A percentile compares a stretch with the other conserved stretches of the same genome.
phyloP scores from a whole-genome alignment of 1,140 invertebrate species.

The Mercenaria mercenaria region DNA sequence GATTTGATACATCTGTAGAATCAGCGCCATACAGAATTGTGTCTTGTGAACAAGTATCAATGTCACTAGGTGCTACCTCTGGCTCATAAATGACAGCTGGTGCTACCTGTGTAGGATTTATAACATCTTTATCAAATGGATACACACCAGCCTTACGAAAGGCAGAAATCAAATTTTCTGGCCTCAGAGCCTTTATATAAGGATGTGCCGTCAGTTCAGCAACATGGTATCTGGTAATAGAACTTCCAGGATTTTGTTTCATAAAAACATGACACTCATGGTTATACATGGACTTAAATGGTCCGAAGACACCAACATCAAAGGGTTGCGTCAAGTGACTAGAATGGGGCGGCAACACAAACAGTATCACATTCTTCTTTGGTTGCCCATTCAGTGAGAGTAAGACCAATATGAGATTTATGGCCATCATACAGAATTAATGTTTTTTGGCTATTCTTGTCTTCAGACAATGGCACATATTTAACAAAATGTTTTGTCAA shows the following conservation, averaged over 20 bases:
- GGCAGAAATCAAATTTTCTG: neutral
- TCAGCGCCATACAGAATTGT: neutral
- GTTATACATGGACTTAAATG: constrained; percentile 64
- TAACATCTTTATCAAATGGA: constrained; percentile 21
- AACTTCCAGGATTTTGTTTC: neutral
- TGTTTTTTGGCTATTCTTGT: constrained; percentile 74
- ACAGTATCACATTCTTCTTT: constrained; percentile 65
- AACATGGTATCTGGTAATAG: constrained; percentile 40
- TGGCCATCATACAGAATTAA: constrained; percentile 86
- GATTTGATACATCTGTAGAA: neutral
- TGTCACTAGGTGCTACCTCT: neutral
- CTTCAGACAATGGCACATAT: constrained; percentile 67
- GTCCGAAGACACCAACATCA: constrained; percentile 68
- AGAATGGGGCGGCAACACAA: constrained; percentile 73
- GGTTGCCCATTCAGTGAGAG: constrained; percentile 59
- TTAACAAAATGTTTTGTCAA: constrained; percentile 85
- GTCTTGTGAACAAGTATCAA: neutral
- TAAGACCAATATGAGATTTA: constrained; percentile 67
- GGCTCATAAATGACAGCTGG: constrained; percentile 29
- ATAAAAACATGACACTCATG: constrained; percentile 30
- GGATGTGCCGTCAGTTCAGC: neutral
- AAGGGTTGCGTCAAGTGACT: constrained; percentile 69
- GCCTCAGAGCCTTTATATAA: constrained; percentile 21
- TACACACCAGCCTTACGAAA: constrained; percentile 31
- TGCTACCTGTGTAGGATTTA: constrained; percentile 24